Evolutionary conservation across 2,888 invertebrate genomes (phyloP).

Genomic region (Zele albiditarsus): DNA sequence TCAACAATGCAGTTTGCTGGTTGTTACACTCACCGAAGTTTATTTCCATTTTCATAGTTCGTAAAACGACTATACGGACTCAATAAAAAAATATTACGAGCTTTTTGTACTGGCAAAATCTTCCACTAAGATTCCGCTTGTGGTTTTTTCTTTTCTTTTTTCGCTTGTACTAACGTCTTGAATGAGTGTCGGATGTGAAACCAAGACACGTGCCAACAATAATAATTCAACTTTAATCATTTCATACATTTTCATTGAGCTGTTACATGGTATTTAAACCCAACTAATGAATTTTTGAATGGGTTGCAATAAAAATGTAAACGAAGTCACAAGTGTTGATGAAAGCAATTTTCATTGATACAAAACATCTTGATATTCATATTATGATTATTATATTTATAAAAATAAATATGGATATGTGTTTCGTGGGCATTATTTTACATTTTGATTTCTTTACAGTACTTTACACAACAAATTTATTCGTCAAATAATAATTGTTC

Average conservation of each 20-base stretch:
- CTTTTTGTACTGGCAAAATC: conserved; percentile 54
- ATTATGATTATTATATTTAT: background rate
- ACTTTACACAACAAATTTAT: background rate
- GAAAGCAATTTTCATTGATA: background rate
- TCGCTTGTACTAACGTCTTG: background rate
- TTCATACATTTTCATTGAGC: conserved; percentile 29
- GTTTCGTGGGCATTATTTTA: background rate
- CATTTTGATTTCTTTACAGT: background rate
- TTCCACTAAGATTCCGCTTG: conserved; percentile 43
- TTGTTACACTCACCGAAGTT: conserved; percentile 28
- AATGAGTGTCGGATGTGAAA: conserved; percentile 40
- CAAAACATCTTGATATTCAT: background rate
- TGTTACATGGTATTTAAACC: conserved; percentile 19
- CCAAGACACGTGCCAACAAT: conserved; percentile 39
- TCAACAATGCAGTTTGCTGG: conserved; percentile 63
- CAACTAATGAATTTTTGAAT: conserved; percentile 18
- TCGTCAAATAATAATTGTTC: background rate
- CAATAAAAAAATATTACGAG: conserved; percentile 64
- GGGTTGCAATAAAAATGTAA: conserved; percentile 21
- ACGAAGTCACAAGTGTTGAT: background rate
- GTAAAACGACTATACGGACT: conserved; percentile 60
- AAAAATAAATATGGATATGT: background rate
- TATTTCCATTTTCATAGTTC: conserved; percentile 47
- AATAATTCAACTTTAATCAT: conserved; percentile 33
- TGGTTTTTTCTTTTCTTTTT: background rate